A percentile compares a stretch with the other conserved stretches of the same genome.
Evolutionary conservation across 2,797 vertebrate species (phyloP).

Genomic region (Tenualosa thibaudeaui): DNA sequence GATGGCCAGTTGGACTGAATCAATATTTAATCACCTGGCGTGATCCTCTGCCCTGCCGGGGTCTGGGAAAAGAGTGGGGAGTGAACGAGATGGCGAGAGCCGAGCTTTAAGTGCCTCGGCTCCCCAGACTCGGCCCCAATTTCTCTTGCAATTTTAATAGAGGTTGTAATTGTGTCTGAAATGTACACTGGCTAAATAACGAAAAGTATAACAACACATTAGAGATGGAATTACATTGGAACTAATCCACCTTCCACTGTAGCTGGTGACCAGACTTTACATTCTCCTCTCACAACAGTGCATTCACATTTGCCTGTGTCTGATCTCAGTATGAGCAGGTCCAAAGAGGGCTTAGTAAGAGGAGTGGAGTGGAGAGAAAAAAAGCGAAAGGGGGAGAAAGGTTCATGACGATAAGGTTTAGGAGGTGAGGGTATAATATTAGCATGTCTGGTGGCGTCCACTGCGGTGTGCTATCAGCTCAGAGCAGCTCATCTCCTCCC

Average conservation of each 20-base stretch:
- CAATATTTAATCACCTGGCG: constrained; percentile 54
- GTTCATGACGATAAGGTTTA: neutral
- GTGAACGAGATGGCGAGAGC: neutral
- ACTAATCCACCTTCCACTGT: no score
- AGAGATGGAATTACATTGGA: no score
- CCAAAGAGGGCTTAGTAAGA: neutral
- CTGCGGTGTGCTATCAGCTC: neutral
- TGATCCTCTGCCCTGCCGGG: constrained; percentile 25
- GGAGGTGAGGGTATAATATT: neutral
- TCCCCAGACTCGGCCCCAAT: neutral
- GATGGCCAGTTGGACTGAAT: constrained; percentile 40
- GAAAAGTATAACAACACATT: neutral
- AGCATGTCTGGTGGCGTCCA: neutral
- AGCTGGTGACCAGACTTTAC: neutral
- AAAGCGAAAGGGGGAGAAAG: neutral
- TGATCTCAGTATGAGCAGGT: neutral
- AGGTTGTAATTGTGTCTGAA: neutral
- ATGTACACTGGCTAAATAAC: neutral
- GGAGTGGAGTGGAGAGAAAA: neutral
- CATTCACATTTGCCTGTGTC: neutral
- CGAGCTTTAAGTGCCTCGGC: neutral
- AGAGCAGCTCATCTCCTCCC: neutral
- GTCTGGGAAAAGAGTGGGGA: constrained; percentile 32
- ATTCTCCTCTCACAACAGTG: neutral
- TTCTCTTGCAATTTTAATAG: neutral